These are phyloP conservation scores for Drosophila mettleri DNA, from an alignment of 2,888 invertebrate species.

Conservation along the genomic window DNA sequence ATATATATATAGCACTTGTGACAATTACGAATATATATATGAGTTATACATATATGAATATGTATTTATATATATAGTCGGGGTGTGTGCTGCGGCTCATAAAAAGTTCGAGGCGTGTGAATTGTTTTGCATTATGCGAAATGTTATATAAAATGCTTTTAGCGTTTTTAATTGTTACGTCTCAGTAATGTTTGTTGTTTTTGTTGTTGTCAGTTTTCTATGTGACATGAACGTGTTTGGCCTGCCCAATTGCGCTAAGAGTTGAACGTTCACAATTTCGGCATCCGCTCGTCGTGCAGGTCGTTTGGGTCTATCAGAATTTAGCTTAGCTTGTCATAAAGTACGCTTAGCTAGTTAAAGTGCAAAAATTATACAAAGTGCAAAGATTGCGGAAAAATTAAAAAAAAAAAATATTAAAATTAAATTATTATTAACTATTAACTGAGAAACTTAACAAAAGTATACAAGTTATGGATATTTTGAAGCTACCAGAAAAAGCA, in stretches of 20 bases:
- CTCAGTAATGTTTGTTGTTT: slow-evolving; percentile 27
- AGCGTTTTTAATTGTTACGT: slow-evolving; percentile 76
- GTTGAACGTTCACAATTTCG: slow-evolving; percentile 15
- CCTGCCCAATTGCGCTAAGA: slow-evolving; percentile 36
- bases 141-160: slow-evolving; percentile 71
- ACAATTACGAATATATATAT: slow-evolving; percentile 26
- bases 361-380: not conserved
- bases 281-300: slow-evolving; percentile 17
- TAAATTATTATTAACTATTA: too few species aligned
- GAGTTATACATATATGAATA: not conserved
- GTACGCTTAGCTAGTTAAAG: not conserved
- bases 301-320: slow-evolving; percentile 23
- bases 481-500: too few species aligned
- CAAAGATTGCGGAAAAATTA: not conserved
- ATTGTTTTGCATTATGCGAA: slow-evolving; percentile 53
- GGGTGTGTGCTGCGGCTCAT: slow-evolving; percentile 54
- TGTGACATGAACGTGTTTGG: slow-evolving; percentile 57
- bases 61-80: slow-evolving; percentile 7
- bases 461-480: too few species aligned
- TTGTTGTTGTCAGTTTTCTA: slow-evolving; percentile 23
- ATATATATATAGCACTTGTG: slow-evolving; percentile 33
- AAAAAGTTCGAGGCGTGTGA: slow-evolving; percentile 61
- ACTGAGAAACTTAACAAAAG: not conserved
- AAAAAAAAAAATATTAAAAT: not conserved
- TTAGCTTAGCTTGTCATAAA: not conserved